phyloP scores from a whole-genome alignment of 2,113 vertebrate species.

The Cygnus atratus region DNA sequence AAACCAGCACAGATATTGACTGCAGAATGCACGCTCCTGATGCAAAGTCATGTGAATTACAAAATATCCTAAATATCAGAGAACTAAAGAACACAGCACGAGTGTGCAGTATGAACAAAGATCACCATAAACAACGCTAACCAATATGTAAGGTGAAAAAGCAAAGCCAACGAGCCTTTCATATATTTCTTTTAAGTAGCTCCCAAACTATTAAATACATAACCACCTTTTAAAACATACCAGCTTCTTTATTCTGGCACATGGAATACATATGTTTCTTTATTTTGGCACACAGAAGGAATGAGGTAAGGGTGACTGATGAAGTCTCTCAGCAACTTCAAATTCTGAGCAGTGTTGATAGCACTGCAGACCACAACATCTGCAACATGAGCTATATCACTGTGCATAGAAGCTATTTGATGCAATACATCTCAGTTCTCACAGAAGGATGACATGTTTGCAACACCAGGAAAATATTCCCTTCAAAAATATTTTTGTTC shows the following conservation, averaged over 20 bases:
- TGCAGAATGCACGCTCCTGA: background rate
- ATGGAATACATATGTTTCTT: slow-evolving; percentile 40
- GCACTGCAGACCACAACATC: slow-evolving; percentile 52
- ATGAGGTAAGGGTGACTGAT: slow-evolving; percentile 68
- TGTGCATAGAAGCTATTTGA: slow-evolving; percentile 19
- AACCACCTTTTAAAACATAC: slow-evolving; percentile 53
- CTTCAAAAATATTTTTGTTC: background rate
- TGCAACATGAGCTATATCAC: slow-evolving; percentile 9
- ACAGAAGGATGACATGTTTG: slow-evolving; percentile 10
- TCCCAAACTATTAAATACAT: slow-evolving; percentile 38
- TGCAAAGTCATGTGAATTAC: background rate
- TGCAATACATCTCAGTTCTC: background rate
- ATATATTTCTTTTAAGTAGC: slow-evolving; percentile 40
- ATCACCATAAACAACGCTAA: background rate
- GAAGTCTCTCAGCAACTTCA: slow-evolving; percentile 63
- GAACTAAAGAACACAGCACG: background rate
- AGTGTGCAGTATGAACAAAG: background rate
- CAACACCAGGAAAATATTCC: slow-evolving; percentile 14
- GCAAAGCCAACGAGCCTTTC: slow-evolving; percentile 7
- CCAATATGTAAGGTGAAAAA: background rate
- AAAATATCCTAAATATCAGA: background rate
- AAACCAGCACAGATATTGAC: background rate
- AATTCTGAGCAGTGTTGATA: slow-evolving; percentile 61
- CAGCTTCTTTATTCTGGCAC: slow-evolving; percentile 68
- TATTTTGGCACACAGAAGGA: slow-evolving; percentile 65